phyloP scores from a whole-genome alignment of 2,797 vertebrate genomes.

The Catamblyrhynchus diadema region DNA sequence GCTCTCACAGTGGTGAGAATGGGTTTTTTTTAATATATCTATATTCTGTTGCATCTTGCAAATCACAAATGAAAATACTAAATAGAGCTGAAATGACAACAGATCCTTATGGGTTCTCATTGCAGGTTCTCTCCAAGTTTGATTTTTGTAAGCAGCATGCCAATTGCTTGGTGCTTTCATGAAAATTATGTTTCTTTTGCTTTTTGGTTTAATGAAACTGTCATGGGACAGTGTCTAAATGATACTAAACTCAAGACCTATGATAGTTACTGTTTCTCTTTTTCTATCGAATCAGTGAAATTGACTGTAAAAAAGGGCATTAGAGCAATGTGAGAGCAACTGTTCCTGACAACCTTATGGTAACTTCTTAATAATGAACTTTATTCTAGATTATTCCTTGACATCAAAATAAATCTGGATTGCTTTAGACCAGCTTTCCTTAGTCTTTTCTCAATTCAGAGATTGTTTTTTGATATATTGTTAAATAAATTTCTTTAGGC shows the following conservation, averaged over 20 bases:
- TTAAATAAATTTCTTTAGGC: background rate
- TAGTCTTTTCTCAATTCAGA: background rate
- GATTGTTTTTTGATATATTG: background rate
- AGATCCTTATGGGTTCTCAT: background rate
- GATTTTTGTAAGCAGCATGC: background rate
- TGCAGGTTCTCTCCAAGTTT: background rate
- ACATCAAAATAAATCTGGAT: background rate
- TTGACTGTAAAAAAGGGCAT: background rate
- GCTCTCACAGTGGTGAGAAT: background rate
- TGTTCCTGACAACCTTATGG: background rate
- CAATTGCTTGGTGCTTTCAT: background rate
- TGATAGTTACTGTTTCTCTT: background rate
- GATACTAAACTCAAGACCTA: background rate
- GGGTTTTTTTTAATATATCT: background rate
- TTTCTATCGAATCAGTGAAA: background rate
- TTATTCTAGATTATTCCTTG: background rate
- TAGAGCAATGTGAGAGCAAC: background rate
- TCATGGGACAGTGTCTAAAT: background rate
- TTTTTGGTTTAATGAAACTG: background rate
- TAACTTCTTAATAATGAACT: background rate
- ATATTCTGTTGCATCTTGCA: background rate
- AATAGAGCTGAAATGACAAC: background rate
- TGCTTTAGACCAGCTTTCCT: background rate
- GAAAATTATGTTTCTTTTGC: background rate
- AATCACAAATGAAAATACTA: background rate